A percentile compares a stretch with the other conserved stretches of the same genome.
These are phyloP conservation scores for Clangula hyemalis DNA, from an alignment of 2,797 vertebrate genomes.

Conservation along the genomic window DNA sequence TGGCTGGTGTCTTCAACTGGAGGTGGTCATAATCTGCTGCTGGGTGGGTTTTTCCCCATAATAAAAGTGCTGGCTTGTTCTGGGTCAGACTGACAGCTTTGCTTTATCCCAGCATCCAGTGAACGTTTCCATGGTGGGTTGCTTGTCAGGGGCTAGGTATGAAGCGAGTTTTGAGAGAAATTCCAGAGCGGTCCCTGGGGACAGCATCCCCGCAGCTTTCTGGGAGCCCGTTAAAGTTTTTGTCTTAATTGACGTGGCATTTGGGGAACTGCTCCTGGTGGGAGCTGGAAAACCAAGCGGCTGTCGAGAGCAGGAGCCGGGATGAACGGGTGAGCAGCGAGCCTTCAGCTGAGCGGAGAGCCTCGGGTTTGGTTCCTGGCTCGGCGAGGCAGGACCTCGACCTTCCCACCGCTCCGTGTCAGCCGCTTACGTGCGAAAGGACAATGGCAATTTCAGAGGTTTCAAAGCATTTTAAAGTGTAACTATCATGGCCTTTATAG, in stretches of 20 bases:
- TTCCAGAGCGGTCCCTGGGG: background rate
- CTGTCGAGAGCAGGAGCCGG: background rate
- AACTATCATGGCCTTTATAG: constrained; percentile 22
- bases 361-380: background rate
- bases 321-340: background rate
- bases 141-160: constrained; percentile 3
- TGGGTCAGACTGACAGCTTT: background rate
- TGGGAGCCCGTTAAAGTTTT: constrained; percentile 23
- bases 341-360: background rate
- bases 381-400: constrained; percentile 41
- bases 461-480: constrained; percentile 51
- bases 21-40: background rate
- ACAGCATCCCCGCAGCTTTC: constrained; percentile 5
- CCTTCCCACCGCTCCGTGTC: background rate
- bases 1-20: background rate
- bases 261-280: background rate
- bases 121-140: background rate
- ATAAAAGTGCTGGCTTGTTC: background rate
- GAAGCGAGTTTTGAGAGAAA: constrained; percentile 18
- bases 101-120: background rate
- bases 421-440: background rate
- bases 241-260: background rate
- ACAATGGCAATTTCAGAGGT: constrained; percentile 45
- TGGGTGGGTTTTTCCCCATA: background rate
- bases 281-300: background rate